These are phyloP conservation scores for Cepaea nemoralis DNA, from an alignment of 1,140 invertebrate genomes.

Conservation along the genomic window DNA sequence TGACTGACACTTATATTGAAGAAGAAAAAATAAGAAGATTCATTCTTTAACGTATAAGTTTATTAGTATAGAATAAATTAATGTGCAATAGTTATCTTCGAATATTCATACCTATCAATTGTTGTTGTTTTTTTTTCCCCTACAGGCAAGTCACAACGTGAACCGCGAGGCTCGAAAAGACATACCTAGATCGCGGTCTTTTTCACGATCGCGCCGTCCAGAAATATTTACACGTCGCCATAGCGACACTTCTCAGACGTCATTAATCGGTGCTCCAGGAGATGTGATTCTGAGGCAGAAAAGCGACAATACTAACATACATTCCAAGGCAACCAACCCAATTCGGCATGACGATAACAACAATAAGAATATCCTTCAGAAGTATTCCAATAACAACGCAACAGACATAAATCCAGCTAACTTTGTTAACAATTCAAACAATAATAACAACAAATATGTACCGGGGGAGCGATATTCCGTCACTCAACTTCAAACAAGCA, in stretches of 20 bases:
- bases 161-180: neutral
- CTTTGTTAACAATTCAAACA: neutral
- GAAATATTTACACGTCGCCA: neutral
- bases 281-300: constrained; percentile 40
- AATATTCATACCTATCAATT: no score
- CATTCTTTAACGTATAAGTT: no score
- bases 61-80: no score
- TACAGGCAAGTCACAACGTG: neutral
- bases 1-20: no score
- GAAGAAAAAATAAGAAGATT: no score
- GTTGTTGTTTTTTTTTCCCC: no score
- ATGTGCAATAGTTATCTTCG: no score
- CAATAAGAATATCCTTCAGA: neutral
- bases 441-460: neutral
- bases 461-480: constrained; percentile 13
- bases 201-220: constrained; percentile 9
- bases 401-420: neutral
- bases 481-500: neutral
- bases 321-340: neutral
- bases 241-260: constrained; percentile 13
- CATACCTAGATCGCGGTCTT: neutral
- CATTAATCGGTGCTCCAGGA: constrained; percentile 30
- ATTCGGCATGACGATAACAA: constrained; percentile 17
- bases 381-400: neutral
- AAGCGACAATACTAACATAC: constrained; percentile 12